Percentiles rank a stretch among this genome's conserved stretches.
phyloP scores from a whole-genome alignment of 2,113 vertebrate genomes.

The Gobio gobio region DNA sequence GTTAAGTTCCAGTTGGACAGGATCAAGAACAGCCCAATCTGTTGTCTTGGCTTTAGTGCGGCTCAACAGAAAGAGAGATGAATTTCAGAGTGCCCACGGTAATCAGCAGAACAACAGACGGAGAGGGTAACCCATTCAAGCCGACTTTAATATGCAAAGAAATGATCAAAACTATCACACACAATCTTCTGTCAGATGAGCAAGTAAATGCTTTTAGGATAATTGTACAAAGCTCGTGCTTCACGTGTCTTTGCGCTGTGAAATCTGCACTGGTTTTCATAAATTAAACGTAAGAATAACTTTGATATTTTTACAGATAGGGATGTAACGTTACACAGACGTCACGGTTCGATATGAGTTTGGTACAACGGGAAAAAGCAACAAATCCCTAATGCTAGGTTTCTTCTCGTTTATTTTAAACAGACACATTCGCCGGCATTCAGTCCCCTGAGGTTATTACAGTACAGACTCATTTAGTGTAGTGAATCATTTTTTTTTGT shows the following conservation, averaged over 20 bases:
- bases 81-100: background rate
- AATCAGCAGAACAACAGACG: background rate
- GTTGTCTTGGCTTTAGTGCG: slow-evolving; percentile 52
- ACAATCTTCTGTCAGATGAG: background rate
- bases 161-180: background rate
- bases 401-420: too few species aligned
- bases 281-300: background rate
- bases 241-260: background rate
- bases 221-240: background rate
- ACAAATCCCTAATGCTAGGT: too few species aligned
- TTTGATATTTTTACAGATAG: background rate
- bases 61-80: background rate
- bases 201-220: background rate
- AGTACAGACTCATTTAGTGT: too few species aligned
- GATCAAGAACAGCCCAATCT: slow-evolving; percentile 56
- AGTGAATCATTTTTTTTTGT: too few species aligned
- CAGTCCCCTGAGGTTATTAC: too few species aligned
- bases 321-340: too few species aligned
- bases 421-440: too few species aligned
- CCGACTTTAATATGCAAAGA: background rate
- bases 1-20: slow-evolving; percentile 55
- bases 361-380: too few species aligned
- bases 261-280: background rate
- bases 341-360: too few species aligned
- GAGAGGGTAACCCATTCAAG: background rate